These are phyloP conservation scores for Antrozous pallidus DNA, from an alignment of 2,797 vertebrate genomes.

Conservation along the genomic window DNA sequence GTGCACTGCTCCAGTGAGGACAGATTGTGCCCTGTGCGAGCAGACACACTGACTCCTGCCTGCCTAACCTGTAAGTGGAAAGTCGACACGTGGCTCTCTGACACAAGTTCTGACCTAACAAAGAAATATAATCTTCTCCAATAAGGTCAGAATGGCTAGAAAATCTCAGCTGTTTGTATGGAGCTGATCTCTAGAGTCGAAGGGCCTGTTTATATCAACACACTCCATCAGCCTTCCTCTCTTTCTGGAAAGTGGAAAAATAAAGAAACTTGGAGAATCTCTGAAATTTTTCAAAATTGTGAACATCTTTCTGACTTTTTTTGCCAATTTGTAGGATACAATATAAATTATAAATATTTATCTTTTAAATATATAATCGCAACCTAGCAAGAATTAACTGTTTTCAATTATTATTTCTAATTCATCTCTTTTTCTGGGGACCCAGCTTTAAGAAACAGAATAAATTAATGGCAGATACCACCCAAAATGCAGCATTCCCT, in stretches of 20 bases:
- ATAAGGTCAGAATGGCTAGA: constrained; percentile 60
- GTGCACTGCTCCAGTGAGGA: constrained; percentile 50
- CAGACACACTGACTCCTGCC: constrained; percentile 67
- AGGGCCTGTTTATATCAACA: neutral
- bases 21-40: constrained; percentile 46
- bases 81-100: constrained; percentile 74
- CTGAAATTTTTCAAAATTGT: neutral
- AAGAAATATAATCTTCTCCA: constrained; percentile 73
- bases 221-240: neutral
- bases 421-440: neutral
- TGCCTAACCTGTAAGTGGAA: constrained; percentile 73
- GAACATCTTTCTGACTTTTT: neutral
- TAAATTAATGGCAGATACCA: constrained; percentile 21
- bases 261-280: neutral
- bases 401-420: constrained; percentile 24
- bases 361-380: neutral
- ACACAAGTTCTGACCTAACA: constrained; percentile 77
- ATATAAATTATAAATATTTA: neutral
- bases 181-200: constrained; percentile 53
- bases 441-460: constrained; percentile 33
- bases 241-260: neutral
- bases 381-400: neutral
- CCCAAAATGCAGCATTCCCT: neutral
- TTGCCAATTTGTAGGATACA: neutral
- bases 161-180: constrained; percentile 55